Conservation (phyloP, 2,888 invertebrate genomes). For the Drosophila melanosoma region DNA sequence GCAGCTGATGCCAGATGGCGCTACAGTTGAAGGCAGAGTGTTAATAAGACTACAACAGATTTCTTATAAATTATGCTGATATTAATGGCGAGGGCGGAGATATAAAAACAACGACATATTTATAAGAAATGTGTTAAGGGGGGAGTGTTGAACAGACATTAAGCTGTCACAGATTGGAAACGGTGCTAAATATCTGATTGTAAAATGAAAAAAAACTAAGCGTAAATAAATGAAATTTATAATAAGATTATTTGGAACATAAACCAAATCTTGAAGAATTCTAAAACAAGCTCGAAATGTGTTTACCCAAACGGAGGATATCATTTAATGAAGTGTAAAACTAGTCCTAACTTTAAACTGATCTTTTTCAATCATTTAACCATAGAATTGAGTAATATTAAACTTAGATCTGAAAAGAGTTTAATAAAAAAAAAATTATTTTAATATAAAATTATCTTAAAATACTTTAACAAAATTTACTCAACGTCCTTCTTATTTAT, state of each 20-base stretch:
- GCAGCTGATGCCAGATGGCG: conserved; percentile 75
- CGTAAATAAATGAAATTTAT: background rate
- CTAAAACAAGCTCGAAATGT: background rate
- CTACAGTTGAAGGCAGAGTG: conserved; percentile 38
- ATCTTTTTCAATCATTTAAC: background rate
- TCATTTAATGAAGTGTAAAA: background rate
- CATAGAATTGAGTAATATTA: background rate
- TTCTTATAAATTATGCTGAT: conserved; percentile 71
- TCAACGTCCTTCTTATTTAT: background rate
- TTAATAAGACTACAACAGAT: conserved; percentile 76
- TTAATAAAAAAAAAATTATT: background rate
- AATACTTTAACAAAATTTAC: background rate
- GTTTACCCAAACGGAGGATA: background rate
- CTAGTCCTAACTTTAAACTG: background rate
- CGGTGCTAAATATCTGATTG: conserved; percentile 9
- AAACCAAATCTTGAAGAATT: background rate
- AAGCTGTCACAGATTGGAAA: background rate
- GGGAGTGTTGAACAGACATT: conserved; percentile 13
- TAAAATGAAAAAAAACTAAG: background rate
- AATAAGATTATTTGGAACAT: background rate
- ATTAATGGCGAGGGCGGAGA: conserved; percentile 42
- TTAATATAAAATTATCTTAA: background rate
- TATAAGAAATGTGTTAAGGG: conserved; percentile 61
- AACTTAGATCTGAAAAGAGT: background rate
- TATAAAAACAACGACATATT: conserved; percentile 40